These are phyloP conservation scores for Agapornis roseicollis DNA, from an alignment of 2,113 vertebrate genomes.

Conservation along the genomic window DNA sequence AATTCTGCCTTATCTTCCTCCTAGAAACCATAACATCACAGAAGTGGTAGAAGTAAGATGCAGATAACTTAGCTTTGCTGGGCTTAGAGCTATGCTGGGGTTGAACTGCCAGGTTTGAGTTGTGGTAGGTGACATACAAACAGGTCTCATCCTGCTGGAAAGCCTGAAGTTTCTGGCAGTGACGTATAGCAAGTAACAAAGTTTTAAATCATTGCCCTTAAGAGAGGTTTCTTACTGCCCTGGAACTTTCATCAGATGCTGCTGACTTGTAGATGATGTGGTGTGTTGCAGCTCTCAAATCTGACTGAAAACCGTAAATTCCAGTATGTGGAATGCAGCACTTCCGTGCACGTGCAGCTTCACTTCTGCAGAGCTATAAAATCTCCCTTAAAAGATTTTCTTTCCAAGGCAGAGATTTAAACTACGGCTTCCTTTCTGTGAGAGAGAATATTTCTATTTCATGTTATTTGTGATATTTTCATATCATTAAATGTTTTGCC, in stretches of 20 bases:
- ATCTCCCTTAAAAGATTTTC: not conserved
- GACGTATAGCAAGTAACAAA: not conserved
- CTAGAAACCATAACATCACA: not conserved
- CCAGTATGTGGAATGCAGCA: not conserved
- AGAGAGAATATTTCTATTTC: not conserved
- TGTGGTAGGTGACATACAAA: not conserved
- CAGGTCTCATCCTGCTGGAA: not conserved
- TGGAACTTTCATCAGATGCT: not conserved
- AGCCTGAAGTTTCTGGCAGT: not conserved
- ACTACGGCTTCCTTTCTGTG: not conserved
- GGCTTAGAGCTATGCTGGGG: not conserved
- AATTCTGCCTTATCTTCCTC: not conserved
- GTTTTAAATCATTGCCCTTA: not conserved
- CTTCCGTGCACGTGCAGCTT: not conserved
- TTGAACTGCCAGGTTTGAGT: not conserved
- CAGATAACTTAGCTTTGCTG: not conserved
- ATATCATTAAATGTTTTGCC: not conserved
- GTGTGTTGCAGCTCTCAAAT: not conserved
- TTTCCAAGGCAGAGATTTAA: not conserved
- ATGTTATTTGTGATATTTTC: not conserved
- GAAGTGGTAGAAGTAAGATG: not conserved
- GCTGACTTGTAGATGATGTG: not conserved
- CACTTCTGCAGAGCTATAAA: not conserved
- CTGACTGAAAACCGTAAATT: not conserved
- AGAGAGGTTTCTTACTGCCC: not conserved